Percentiles rank a stretch among this genome's conserved stretches.
Conservation (phyloP, 1,140 invertebrate genomes). For the Muscidifurax raptorellus region DNA sequence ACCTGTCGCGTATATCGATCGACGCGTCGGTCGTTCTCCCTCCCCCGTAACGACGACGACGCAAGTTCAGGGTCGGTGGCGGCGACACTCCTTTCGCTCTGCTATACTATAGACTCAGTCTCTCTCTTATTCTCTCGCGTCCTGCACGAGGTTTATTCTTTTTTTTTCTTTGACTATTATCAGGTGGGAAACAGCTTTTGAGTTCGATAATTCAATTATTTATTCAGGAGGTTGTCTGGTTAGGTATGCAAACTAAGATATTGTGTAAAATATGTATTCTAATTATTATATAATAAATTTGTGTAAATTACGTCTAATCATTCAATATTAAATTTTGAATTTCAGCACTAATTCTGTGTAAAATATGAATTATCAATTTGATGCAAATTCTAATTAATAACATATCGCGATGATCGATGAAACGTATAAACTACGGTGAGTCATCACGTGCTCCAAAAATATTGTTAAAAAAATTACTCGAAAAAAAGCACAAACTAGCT, state of each 20-base stretch:
- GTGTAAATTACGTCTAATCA: neutral
- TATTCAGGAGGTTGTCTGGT: neutral
- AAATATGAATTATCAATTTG: no score
- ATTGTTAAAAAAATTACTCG: no score
- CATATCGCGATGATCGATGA: no score
- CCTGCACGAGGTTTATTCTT: neutral
- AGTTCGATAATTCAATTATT: neutral
- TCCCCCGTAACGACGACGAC: neutral
- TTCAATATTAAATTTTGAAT: neutral
- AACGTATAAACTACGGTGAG: no score
- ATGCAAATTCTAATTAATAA: no score
- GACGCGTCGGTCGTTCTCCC: neutral
- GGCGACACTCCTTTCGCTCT: neutral
- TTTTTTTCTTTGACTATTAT: neutral
- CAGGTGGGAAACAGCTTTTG: neutral
- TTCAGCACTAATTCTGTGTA: no score
- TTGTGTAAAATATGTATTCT: neutral
- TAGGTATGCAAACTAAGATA: neutral
- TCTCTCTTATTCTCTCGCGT: neutral
- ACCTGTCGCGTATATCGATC: conserved; percentile 53
- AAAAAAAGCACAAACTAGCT: no score
- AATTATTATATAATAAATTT: neutral
- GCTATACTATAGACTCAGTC: conserved; percentile 27
- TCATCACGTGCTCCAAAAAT: no score
- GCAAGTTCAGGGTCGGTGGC: conserved; percentile 50